Evolutionary conservation across 1,140 invertebrate species (phyloP), one percentile per base, ranked within the genome.

Genomic region (Drosophila pseudoananassae): DNA sequence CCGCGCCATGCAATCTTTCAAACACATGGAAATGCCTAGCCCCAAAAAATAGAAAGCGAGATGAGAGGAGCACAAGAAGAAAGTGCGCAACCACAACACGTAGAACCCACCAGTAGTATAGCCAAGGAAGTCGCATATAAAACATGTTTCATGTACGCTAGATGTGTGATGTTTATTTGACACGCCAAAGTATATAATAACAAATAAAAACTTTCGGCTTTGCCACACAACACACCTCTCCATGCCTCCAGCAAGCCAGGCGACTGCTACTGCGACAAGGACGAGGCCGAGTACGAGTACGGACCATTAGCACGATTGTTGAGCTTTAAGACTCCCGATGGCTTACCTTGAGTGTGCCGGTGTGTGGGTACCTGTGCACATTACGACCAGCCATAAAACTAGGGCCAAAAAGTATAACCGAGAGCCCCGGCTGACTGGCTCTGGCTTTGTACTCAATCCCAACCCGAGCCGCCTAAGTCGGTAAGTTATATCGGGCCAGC

Each of bases 131-230:
- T 64, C 72, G 72, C 71, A 76, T 88, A 88, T 87, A 82, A 87
- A 87, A 78, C 82, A 87, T 87, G 82, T 81, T 87, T 88, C 82
- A 88, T 87, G 83, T 82, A 82, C 78, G 58, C 70, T 87, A 75
- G 74, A 87, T 87, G 82, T 88, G 83, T 87, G 83, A 87, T 87
- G 83, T 88, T 87, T 88, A 87, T 87, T 87, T 87, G 83, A 87
- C 83, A 87, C 83, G 83, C 84, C 84, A 87, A 85, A 88, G 83
- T 88, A 87, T 88, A 87, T 83, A 87, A 87, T 88, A 88, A 87
- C 83, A 87, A 88, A 88, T 87, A 87, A 88, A 87, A 87, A 87
- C 78, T 87, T 87, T 69, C 81, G 77, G 71, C 78, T 84, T 36
- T 85, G 71, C 50, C 70, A 77, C 59, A 20, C 43, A 43, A 17